Base-by-base conservation (phyloP, 2,888 invertebrate genomes). In the Nemoura dubitans region DNA sequence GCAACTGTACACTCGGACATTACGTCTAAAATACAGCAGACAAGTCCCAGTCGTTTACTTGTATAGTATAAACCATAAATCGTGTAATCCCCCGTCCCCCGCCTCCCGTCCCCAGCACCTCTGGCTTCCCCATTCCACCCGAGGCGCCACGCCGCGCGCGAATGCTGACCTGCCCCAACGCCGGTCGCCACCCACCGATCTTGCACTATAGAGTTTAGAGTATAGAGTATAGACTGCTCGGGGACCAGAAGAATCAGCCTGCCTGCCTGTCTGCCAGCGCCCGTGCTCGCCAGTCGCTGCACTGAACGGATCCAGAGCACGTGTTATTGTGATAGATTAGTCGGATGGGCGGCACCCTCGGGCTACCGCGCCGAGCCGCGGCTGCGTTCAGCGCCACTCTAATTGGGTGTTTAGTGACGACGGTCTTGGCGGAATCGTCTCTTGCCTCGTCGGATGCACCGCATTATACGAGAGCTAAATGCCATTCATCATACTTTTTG, bases 51-150 rank as follows among this genome's bases (percentile, higher is more conserved):
- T 87, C 87, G 87, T 86, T 85, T 86, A 87, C 86, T 85, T 86
- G 83, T 87, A 76, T 77, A 86, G 83, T 83, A 87, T 83, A 86
- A 85, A 86, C 87, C 86, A 87, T 87, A 87, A 87, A 87, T 87
- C 87, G 76, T 86, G 76, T 84, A 86, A 30, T 30, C 86, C 86
- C 83, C 78, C 86, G 26, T 14, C 83, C 42, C 83, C 36, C 83
- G 42, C 2, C 16, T 26, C 26, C 82, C 82, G 30, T 42, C 83
- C 7, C 83, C 83, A 83, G 36, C 59, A 59, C 59, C 59, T 59
- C 59, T 59, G 59, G 59, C 59, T 59, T 59, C 59, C 59, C 59
- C 59, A 59, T 59, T 59, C 59, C 59, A 59, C 59, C 14, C 3
- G n/a, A 10, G 26, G 27, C 78, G 27, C 85, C 85, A n/a, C 85